Percentiles rank a stretch among this genome's conserved stretches.
Conservation (phyloP, 2,888 invertebrate genomes). For the Spialia ferax region DNA sequence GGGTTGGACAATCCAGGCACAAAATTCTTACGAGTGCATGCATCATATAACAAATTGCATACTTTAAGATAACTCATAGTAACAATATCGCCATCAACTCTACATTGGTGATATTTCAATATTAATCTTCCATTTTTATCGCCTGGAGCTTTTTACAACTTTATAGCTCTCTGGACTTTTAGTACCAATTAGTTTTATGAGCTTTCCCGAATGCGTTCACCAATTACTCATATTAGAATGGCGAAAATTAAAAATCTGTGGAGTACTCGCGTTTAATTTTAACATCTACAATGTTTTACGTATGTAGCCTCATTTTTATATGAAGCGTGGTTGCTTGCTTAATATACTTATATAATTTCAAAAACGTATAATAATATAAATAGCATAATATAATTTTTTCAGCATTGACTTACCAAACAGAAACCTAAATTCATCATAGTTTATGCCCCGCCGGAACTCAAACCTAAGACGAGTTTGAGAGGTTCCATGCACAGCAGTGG, state of each 20-base stretch:
- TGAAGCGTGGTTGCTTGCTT: too few species aligned
- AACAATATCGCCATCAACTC: neutral
- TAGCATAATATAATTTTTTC: too few species aligned
- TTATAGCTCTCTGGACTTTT: slow-evolving; percentile 17
- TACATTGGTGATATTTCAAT: slow-evolving; percentile 24
- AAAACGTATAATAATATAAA: too few species aligned
- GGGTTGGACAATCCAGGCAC: too few species aligned
- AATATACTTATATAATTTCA: too few species aligned
- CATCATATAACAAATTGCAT: neutral
- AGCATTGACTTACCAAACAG: too few species aligned
- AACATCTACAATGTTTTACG: neutral
- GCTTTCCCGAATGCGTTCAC: slow-evolving; percentile 12
- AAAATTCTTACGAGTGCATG: too few species aligned
- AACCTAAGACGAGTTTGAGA: too few species aligned
- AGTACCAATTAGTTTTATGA: slow-evolving; percentile 35
- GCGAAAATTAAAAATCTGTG: slow-evolving; percentile 13
- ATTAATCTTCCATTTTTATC: slow-evolving; percentile 23
- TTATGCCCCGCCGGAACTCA: too few species aligned
- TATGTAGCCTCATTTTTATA: neutral
- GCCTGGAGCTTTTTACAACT: slow-evolving; percentile 27
- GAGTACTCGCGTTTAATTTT: neutral
- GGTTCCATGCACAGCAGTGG: too few species aligned
- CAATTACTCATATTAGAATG: slow-evolving; percentile 15
- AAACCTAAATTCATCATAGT: too few species aligned
- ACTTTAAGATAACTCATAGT: neutral